Base-by-base conservation (phyloP, 2,888 invertebrate species). In the Drosophila colorata region DNA sequence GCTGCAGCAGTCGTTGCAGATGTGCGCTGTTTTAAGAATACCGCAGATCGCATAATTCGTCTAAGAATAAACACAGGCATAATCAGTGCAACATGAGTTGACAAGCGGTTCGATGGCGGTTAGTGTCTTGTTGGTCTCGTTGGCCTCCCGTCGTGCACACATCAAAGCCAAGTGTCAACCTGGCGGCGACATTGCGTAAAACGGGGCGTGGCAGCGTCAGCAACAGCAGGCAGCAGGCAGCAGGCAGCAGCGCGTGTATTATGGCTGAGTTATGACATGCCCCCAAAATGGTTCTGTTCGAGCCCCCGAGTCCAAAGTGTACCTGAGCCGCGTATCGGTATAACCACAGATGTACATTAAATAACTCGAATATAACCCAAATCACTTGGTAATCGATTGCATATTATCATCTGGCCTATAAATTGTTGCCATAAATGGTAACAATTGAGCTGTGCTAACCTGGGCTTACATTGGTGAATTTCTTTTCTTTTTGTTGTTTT, bases 31-130 rank as follows among this genome's bases (percentile, higher is more conserved):
- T 31, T 13, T 56, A 47, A 47, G 61, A 59, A 71, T 77, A 55
- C 33, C 33, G 56, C 56, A 56, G 52, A 61, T 68, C 55, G 56
- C 74, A 80, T 80, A 78, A 77, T 67, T 52, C 33, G 14, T 35
- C 64, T 18, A 55, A 38, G 58, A 67, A 67, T 63, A 63, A 35
- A 5, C 9, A 23, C 61, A 59, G 48, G 40, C 77, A 74, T 80
- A 74, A 80, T 52, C 57, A 46, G 31, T 33, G 28, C 66, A 44
- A 18, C 28, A 8, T 6, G n/a, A 16, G 14, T 8, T 20, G 43
- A 2, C 16, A 35, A n/a, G 16, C 35, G n/a, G 35, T 46, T 55
- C 13, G 16, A 23, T 13, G 16, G 9, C n/a, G 20, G 20, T 20
- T 20, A 20, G 20, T 20, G 4, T 18, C 49, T n/a, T n/a, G n/a